A percentile compares a stretch with the other conserved stretches of the same genome.
Evolutionary conservation across 2,888 invertebrate genomes (phyloP).

Genomic region (Papilio protenor): DNA sequence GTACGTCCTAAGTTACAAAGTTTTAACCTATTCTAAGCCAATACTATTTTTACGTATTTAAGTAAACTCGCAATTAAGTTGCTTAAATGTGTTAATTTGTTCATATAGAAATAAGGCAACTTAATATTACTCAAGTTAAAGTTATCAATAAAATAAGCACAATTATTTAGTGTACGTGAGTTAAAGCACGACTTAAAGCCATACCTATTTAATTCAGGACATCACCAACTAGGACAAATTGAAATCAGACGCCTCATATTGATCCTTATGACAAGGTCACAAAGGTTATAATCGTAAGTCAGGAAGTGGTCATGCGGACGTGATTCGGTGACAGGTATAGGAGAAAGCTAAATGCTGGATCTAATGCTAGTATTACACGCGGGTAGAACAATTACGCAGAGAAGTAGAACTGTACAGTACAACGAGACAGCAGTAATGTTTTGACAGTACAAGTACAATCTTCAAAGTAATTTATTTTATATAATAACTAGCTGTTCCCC

Average conservation of each 20-base stretch:
- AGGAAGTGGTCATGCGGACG: conserved; percentile 51
- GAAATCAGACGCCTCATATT: conserved; percentile 47
- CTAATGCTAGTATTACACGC: conserved; percentile 44
- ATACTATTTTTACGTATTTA: too few relatives aligned
- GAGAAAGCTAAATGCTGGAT: conserved; percentile 70
- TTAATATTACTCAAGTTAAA: neutral
- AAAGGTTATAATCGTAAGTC: conserved; percentile 53
- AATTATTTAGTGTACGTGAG: conserved; percentile 48
- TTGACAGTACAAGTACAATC: too few relatives aligned
- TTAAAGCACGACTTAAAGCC: conserved; percentile 55
- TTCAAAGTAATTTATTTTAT: too few relatives aligned
- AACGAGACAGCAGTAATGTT: too few relatives aligned
- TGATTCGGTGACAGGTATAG: conserved; percentile 51
- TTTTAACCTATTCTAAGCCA: too few relatives aligned
- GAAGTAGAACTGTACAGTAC: neutral
- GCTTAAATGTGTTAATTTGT: too few relatives aligned
- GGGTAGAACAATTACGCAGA: neutral
- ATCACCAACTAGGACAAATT: conserved; percentile 61
- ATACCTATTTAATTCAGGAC: conserved; percentile 66
- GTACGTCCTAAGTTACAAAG: too few relatives aligned
- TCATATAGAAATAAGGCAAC: too few relatives aligned
- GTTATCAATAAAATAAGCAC: neutral
- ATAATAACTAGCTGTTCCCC: too few relatives aligned
- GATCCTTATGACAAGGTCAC: conserved; percentile 43
- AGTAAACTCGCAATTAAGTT: too few relatives aligned